These are phyloP conservation scores for Rhingia campestris DNA, from an alignment of 2,888 invertebrate species.

Conservation along the genomic window DNA sequence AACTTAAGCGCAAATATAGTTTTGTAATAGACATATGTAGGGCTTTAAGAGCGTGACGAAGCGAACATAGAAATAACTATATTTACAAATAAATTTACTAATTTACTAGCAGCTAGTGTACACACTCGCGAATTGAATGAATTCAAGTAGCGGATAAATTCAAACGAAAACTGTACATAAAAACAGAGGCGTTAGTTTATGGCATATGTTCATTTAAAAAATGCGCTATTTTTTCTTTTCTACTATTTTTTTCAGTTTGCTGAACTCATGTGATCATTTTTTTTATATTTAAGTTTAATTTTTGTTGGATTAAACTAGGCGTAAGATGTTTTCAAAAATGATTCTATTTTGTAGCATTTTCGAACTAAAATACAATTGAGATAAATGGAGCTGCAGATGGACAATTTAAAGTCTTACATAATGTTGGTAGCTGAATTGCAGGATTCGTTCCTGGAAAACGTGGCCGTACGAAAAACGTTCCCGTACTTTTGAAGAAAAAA, in stretches of 20 bases:
- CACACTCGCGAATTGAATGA: conserved; percentile 54
- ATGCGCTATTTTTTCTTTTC: background rate
- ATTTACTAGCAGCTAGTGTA: conserved; percentile 42
- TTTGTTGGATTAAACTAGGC: background rate
- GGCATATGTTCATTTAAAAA: conserved; percentile 37
- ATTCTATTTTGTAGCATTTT: no score
- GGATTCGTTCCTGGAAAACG: no score
- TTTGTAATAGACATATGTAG: conserved; percentile 65
- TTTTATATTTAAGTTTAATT: background rate
- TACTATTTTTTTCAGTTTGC: background rate
- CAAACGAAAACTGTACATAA: conserved; percentile 50
- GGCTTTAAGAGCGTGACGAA: conserved; percentile 62
- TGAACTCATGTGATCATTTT: background rate
- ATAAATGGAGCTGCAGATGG: no score
- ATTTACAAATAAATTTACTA: conserved; percentile 42
- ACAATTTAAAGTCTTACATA: no score
- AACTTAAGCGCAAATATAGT: conserved; percentile 73
- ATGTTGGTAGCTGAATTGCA: no score
- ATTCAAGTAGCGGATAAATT: conserved; percentile 21
- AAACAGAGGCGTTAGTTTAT: conserved; percentile 47
- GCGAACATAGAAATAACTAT: conserved; percentile 63
- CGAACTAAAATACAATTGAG: no score
- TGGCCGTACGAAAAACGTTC: no score
- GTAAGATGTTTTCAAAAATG: no score
- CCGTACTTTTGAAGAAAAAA: no score